Base-by-base conservation (phyloP, 1,140 invertebrate genomes). In the Listronotus bonariensis region DNA sequence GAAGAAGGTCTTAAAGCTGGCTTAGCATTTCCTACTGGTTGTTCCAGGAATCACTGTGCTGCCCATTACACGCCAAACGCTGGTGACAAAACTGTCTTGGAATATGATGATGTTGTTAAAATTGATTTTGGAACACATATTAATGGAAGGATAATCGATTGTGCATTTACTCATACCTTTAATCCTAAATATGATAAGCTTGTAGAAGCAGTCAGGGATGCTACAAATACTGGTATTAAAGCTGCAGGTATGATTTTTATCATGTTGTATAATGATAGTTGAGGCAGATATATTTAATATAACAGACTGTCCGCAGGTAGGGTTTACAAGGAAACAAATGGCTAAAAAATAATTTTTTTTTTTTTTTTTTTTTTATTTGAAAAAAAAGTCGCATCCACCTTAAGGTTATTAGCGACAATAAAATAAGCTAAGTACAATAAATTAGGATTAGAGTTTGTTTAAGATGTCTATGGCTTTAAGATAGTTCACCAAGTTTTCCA, bases 291-390 rank as follows among this genome's bases (percentile, higher is more conserved):
- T 99, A 77, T 91, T 99, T 72, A 98, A 98, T n/a, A 92, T 94
- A 73, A 92, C 93, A 5, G 96, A n/a, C n/a, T n/a, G n/a, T n/a
- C n/a, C n/a, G n/a, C n/a, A n/a, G n/a, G n/a, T n/a, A n/a, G n/a
- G n/a, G 99, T 75, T 97, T 99, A 79, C 97, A 99, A 83, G 95
- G 97, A 0, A 99, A 99, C 97, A 97, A 99, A 74, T 98, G 95
- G 0, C 98, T 99, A 82, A 97, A 99, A 84, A 88, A 99, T 3
- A 97, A 99, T 80, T n/a, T n/a, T n/a, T n/a, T n/a, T n/a, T n/a
- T n/a, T n/a, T n/a, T n/a, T n/a, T n/a, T n/a, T n/a, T n/a, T n/a
- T n/a, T n/a, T n/a, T n/a, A n/a, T n/a, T n/a, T n/a, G n/a, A n/a
- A n/a, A n/a, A n/a, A n/a, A n/a, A n/a, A n/a, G n/a, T n/a, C n/a